Percentiles rank a stretch among this genome's conserved stretches.
These are phyloP conservation scores for Chelonus formosanus DNA, from an alignment of 2,888 invertebrate genomes.

Conservation along the genomic window DNA sequence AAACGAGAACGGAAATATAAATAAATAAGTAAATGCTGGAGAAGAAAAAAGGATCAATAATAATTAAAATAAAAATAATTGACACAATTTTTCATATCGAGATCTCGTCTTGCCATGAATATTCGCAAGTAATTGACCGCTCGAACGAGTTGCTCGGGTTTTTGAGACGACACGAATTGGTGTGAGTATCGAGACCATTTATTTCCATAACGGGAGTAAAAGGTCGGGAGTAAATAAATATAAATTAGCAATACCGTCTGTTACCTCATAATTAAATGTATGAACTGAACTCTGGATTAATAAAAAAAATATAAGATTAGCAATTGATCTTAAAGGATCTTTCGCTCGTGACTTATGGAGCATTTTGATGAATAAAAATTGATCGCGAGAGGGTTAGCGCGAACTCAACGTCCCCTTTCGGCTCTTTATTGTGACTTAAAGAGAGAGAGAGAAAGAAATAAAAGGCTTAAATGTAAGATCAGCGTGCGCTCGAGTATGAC, in stretches of 20 bases:
- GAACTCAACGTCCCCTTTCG: not conserved
- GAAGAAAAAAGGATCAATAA: not conserved
- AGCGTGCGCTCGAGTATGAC: slow-evolving; percentile 48
- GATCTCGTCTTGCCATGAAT: slow-evolving; percentile 26
- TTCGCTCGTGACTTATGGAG: slow-evolving; percentile 19
- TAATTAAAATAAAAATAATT: slow-evolving; percentile 11
- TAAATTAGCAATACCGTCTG: slow-evolving; percentile 28
- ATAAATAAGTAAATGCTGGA: not conserved
- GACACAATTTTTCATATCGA: slow-evolving; percentile 13
- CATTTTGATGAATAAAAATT: slow-evolving; percentile 6
- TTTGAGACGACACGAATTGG: slow-evolving; percentile 4
- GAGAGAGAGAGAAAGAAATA: not conserved
- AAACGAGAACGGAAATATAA: not conserved
- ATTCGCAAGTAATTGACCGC: slow-evolving; percentile 28
- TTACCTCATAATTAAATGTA: slow-evolving; percentile 9
- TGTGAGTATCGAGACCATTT: slow-evolving; percentile 31
- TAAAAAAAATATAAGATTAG: not conserved
- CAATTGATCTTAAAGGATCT: slow-evolving; percentile 4
- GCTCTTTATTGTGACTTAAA: not conserved
- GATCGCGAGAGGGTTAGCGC: slow-evolving; percentile 17
- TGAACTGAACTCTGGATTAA: not conserved
- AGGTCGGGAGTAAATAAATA: slow-evolving; percentile 41
- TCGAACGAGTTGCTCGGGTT: slow-evolving; percentile 8
- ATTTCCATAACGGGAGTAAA: slow-evolving; percentile 44
- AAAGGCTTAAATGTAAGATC: not conserved